A percentile compares a stretch with the other conserved stretches of the same genome.
Conservation (phyloP, 2,113 vertebrate genomes). For the Siniperca chuatsi region DNA sequence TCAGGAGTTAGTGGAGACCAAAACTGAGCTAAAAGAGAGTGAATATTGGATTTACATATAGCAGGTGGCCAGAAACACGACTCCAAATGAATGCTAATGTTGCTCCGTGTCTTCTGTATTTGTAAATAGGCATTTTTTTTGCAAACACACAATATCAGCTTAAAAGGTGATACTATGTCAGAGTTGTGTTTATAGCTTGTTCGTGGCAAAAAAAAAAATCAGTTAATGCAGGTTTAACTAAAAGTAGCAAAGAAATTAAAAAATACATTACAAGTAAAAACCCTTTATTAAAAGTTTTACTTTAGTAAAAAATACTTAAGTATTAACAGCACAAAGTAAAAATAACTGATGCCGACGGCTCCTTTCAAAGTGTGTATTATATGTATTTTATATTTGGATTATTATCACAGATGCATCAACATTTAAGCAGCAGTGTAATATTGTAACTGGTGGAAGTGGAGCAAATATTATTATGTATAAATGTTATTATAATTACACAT, state of each 20-base stretch:
- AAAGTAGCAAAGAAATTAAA: not conserved
- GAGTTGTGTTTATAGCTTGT: not conserved
- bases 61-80: not conserved
- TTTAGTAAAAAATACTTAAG: not conserved
- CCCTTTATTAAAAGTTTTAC: not conserved
- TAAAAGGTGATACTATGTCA: not conserved
- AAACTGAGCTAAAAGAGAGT: conserved; percentile 10
- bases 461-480: not conserved
- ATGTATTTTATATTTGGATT: not conserved
- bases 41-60: not conserved
- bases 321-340: not conserved
- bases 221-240: not conserved
- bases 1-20: conserved; percentile 1
- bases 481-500: not conserved
- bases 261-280: not conserved
- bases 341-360: not conserved
- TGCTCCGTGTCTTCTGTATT: not conserved
- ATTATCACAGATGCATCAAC: not conserved
- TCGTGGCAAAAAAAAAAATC: not conserved
- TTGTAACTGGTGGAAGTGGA: not conserved
- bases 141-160: not conserved
- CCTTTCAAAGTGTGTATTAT: not conserved
- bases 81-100: not conserved
- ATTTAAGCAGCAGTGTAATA: not conserved
- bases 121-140: not conserved